Evolutionary conservation across 2,113 vertebrate genomes (phyloP).

Genomic region (Xenotilapia flavipinnis): DNA sequence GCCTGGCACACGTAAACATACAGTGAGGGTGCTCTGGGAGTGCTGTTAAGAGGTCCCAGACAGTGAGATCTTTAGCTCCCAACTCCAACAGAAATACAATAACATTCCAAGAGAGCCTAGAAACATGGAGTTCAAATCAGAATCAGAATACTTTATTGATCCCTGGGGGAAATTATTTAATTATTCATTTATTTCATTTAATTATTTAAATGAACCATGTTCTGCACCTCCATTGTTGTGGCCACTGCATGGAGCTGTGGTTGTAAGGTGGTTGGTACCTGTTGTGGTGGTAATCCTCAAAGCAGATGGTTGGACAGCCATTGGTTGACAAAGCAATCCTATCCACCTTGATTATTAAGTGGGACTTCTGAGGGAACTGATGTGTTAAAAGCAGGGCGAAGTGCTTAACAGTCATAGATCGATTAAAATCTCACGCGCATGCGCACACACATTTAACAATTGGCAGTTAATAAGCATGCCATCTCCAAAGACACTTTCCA

Average conservation of each 20-base stretch:
- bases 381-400: not conserved
- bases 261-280: not conserved
- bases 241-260: not conserved
- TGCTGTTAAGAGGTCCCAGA: not conserved
- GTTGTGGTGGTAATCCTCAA: not conserved
- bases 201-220: not conserved
- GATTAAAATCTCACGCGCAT: accelerated
- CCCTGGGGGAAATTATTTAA: too few species aligned
- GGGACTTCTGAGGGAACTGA: not conserved
- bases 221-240: not conserved
- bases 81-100: not conserved
- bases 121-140: not conserved
- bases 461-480: not conserved
- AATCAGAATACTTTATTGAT: too few species aligned
- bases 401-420: not conserved
- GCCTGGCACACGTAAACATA: not conserved
- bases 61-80: not conserved
- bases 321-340: not conserved
- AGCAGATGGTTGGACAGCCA: not conserved
- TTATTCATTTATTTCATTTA: too few species aligned
- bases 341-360: not conserved
- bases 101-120: not conserved
- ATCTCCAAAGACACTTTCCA: not conserved
- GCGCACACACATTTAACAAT: not conserved
- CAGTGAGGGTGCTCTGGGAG: not conserved